phyloP scores from a whole-genome alignment of 2,888 invertebrate species.

The Hemithea aestivaria region DNA sequence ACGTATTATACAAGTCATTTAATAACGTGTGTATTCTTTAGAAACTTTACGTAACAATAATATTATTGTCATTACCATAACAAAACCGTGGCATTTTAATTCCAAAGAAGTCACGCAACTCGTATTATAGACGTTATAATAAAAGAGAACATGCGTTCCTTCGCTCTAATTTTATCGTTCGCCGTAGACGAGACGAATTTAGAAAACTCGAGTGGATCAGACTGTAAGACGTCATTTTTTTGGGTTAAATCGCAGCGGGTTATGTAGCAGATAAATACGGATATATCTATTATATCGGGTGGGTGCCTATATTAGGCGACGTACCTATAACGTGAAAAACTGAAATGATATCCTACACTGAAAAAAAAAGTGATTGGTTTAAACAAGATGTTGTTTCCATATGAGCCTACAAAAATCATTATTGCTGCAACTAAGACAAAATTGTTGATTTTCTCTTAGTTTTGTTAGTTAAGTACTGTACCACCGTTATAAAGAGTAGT shows the following conservation, averaged over 20 bases:
- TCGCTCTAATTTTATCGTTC: slow-evolving; percentile 45
- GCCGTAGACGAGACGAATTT: slow-evolving; percentile 40
- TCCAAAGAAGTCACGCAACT: slow-evolving; percentile 48
- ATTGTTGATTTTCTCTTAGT: too few relatives aligned
- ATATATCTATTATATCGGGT: too few relatives aligned
- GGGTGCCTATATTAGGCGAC: too few relatives aligned
- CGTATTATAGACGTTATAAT: slow-evolving; percentile 38
- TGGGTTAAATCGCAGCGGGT: slow-evolving; percentile 13
- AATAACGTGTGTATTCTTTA: slow-evolving; percentile 27
- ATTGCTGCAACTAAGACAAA: too few relatives aligned
- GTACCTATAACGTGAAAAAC: too few relatives aligned
- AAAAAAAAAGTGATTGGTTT: too few relatives aligned
- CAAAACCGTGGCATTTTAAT: slow-evolving; percentile 32
- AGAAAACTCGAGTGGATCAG: slow-evolving; percentile 36
- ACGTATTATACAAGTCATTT: slow-evolving; percentile 10
- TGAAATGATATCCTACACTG: too few relatives aligned
- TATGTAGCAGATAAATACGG: slow-evolving; percentile 16
- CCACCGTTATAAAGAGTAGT: too few relatives aligned
- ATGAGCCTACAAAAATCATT: too few relatives aligned
- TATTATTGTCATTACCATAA: slow-evolving; percentile 50
- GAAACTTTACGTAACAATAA: slow-evolving; percentile 42
- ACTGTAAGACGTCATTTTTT: slow-evolving; percentile 31
- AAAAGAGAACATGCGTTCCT: slow-evolving; percentile 38
- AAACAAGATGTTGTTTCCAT: too few relatives aligned
- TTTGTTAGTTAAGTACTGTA: too few relatives aligned